Evolutionary conservation across 1,140 invertebrate species (phyloP), one percentile per base, ranked within the genome.

Genomic region (Leptopilina boulardi): DNA sequence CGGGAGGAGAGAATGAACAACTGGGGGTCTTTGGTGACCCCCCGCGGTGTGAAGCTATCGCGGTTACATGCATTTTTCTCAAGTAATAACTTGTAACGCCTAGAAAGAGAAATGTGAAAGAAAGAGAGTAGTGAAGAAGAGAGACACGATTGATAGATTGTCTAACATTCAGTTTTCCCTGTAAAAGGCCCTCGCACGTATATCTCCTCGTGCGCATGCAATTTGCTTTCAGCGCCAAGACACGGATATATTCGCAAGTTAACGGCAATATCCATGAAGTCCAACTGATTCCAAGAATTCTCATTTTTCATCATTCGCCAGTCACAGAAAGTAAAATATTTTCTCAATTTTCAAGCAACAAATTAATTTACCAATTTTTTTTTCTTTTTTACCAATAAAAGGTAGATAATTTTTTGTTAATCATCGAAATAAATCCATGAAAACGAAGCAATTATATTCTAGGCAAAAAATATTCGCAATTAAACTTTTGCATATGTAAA

Each of bases 61-160:
- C 76, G 83, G 86, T 83, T 83, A 87, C 87, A 84, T 82, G 83
- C 81, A 86, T 88, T 88, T 89, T 86, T 87, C 83, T 83, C 83
- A 75, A 80, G 85, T 88, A 89, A 89, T 89, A 89, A 88, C 87
- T 82, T 81, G 87, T 87, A 89, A 87, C 86, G 87, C 83, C 86
- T 84, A 84, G 86, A 82, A 38, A 38, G 34, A 38, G 34, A 38
- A 38, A 38, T n/a, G 34, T 3, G 85, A 87, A 77, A 81, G 79
- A 79, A 77, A 82, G 83, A 86, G 80, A 23, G 56, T n/a, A 15
- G 79, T 71, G 73, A 73, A 3, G 18, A 72, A 81, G 75, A 83
- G 83, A 78, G 77, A 75, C 80, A 75, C 86, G 85, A 88, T 88
- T 87, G 87, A 89, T 89, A 85, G 87, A 88, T 88, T 82, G 84